Evolutionary conservation across 2,113 vertebrate species (phyloP).

Genomic region (Tragelaphus buxtoni): DNA sequence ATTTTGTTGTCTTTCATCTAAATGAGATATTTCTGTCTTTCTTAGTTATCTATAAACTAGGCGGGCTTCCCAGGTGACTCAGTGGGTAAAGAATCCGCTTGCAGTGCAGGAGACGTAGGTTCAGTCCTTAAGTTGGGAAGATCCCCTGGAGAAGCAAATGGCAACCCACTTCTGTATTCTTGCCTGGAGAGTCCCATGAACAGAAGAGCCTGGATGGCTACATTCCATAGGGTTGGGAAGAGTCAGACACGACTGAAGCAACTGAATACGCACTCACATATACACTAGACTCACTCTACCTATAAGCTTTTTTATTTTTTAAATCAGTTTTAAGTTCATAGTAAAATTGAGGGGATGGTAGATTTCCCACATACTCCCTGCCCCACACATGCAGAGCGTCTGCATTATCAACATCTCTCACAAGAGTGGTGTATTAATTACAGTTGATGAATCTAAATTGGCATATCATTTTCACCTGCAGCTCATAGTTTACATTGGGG

Average conservation of each 20-base stretch:
- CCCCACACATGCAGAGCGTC: neutral
- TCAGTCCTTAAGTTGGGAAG: neutral
- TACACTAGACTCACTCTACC: neutral
- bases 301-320: neutral
- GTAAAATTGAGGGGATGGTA: neutral
- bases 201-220: neutral
- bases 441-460: neutral
- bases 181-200: neutral
- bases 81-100: neutral
- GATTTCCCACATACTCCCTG: neutral
- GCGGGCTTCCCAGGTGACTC: neutral
- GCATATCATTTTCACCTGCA: neutral
- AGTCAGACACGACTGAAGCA: neutral
- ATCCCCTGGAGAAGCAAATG: neutral
- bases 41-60: neutral
- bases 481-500: neutral
- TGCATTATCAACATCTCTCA: neutral
- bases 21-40: neutral
- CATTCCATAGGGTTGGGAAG: neutral
- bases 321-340: neutral
- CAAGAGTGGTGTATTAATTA: neutral
- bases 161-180: neutral
- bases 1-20: neutral
- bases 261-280: neutral
- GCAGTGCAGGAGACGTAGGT: neutral